These are phyloP conservation scores for Scelioninae gen. 2 DNA, from an alignment of 2,888 invertebrate species.

Conservation along the genomic window DNA sequence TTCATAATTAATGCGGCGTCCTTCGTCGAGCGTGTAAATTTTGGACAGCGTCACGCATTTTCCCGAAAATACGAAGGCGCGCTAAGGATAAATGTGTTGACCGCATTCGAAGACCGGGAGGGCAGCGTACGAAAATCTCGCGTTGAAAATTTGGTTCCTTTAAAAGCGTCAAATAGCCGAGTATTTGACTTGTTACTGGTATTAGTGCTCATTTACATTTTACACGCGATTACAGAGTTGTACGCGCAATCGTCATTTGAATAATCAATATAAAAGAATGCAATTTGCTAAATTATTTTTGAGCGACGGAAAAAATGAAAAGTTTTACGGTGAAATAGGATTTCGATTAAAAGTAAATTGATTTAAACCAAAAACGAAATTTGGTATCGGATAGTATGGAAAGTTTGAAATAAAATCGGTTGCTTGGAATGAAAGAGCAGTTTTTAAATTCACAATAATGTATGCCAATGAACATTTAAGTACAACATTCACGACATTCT, in stretches of 20 bases:
- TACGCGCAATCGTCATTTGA: conserved; percentile 3
- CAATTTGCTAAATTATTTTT: background rate
- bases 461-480: no score
- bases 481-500: no score
- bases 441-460: no score
- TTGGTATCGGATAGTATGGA: no score
- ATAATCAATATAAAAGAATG: background rate
- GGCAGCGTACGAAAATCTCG: conserved; percentile 6
- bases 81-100: conserved; percentile 30
- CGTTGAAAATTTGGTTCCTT: background rate
- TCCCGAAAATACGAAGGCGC: conserved; percentile 25
- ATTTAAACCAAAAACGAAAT: no score
- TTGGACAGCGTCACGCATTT: conserved; percentile 34
- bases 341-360: no score
- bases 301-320: background rate
- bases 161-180: background rate
- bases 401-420: no score
- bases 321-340: no score
- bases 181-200: conserved; percentile 11
- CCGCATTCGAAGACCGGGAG: conserved; percentile 11
- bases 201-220: conserved; percentile 13
- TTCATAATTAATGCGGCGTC: conserved; percentile 51
- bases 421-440: no score
- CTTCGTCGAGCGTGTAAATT: conserved; percentile 38
- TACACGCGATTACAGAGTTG: conserved; percentile 1